Evolutionary conservation across 1,140 invertebrate genomes (phyloP), one percentile per base, ranked within the genome.

Genomic region (Euschistus heros): DNA sequence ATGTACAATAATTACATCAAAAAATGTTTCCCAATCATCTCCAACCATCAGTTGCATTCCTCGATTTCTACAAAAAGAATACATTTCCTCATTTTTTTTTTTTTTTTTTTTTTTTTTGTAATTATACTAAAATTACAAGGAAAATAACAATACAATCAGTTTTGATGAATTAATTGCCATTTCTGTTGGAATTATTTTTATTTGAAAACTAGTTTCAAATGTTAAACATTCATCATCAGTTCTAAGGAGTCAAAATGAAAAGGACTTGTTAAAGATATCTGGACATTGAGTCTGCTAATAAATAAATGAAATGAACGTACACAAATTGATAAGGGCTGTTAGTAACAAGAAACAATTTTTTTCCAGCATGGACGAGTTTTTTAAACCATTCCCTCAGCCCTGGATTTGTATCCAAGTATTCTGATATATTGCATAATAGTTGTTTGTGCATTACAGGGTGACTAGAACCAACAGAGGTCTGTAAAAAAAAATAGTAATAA

Each of bases 311-410:
- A 57, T 5, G 26, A n/a, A 86, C 91, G 88, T 82, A 97, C 94
- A 97, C 93, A 82, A 98, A 98, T 71, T 88, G 85, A 75, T 87
- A 98, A 0, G 94, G 94, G 77, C 93, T 97, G 73, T 98, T 98
- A 10, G 95, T 97, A 1, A 98, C 92, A 20, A 98, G 77, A 76
- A 98, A 98, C 70, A 97, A 79, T 76, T 96, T 94, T 76, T 97
- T 97, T 22, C 84, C 81, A 27, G 81, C 81, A 2, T 81, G 77
- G 67, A 81, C 78, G 7, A 98, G 76, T 70, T 86, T 82, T 65
- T 89, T 77, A 67, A 98, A 87, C 73, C 92, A 92, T 67, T 79
- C 79, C 66, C 81, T 80, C 20, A 96, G 77, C 62, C 87, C 82
- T 30, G 83, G 79, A 75, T 91, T 90, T 13, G 84, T 81, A 72